These are phyloP conservation scores for Crotalus viridis DNA, from an alignment of 2,113 vertebrate species.

Conservation along the genomic window DNA sequence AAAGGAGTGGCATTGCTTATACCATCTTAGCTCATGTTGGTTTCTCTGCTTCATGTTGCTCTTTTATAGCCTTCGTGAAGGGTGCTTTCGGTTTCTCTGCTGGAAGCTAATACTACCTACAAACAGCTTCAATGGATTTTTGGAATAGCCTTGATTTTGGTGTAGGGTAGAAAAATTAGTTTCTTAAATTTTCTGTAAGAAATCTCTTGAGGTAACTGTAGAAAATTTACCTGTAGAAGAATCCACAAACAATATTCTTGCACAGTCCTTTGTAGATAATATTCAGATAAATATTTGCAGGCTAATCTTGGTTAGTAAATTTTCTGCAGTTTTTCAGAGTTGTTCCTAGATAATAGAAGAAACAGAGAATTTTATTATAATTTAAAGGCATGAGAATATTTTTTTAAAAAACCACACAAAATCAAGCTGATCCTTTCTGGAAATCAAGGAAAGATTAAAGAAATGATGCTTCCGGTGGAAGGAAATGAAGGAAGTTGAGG, in stretches of 20 bases:
- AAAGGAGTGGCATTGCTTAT: neutral
- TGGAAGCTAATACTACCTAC: neutral
- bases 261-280: neutral
- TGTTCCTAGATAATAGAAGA: neutral
- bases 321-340: neutral
- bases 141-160: neutral
- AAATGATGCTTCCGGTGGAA: neutral
- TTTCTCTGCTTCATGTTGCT: neutral
- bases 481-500: neutral
- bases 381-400: neutral
- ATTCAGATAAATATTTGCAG: neutral
- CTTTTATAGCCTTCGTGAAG: neutral
- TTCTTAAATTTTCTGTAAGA: neutral
- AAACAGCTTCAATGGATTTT: neutral
- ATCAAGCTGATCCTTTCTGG: neutral
- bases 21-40: neutral
- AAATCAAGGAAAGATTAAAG: neutral
- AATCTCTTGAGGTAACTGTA: neutral
- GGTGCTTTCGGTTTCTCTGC: neutral
- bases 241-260: neutral
- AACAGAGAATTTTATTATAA: neutral
- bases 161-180: neutral
- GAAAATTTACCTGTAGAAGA: neutral
- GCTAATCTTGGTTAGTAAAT: neutral
- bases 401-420: neutral